Conservation (phyloP, 53 echinoderm and acorn worm genomes). For the Stichopus horrens region DNA sequence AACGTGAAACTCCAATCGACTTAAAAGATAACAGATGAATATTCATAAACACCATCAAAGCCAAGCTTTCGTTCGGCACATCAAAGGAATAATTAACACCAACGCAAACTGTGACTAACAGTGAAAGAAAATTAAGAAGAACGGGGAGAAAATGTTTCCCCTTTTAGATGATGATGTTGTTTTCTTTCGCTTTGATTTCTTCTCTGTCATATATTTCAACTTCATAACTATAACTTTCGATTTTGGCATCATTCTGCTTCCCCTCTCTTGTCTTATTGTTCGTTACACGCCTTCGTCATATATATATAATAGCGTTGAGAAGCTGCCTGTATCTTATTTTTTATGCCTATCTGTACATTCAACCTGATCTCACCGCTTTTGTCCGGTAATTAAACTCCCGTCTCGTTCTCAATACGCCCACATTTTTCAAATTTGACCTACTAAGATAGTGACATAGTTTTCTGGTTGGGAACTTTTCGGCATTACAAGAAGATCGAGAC, state of each 20-base stretch:
- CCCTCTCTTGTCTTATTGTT: not conserved
- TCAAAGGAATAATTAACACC: not conserved
- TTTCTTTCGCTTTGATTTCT: too few species aligned
- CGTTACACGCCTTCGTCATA: conserved; percentile 20
- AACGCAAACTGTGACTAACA: not conserved
- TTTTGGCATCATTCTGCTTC: not conserved
- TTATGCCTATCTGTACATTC: conserved; percentile 8
- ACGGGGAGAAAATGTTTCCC: not conserved
- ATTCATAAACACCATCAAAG: not conserved
- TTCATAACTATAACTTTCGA: not conserved
- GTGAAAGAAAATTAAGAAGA: not conserved
- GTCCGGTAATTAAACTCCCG: conserved; percentile 40
- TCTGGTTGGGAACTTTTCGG: conserved; percentile 5
- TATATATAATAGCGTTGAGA: not conserved
- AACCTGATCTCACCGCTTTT: conserved; percentile 31
- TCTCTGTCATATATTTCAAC: not conserved
- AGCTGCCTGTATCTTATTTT: conserved; percentile 13
- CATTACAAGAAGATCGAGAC: too few species aligned
- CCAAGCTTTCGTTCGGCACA: not conserved
- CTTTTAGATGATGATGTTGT: not conserved
- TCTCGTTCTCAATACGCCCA: conserved; percentile 22
- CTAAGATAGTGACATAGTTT: conserved; percentile 39
- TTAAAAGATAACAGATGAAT: not conserved
- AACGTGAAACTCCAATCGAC: too few species aligned
- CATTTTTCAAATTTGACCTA: conserved; percentile 3